Evolutionary conservation across 2,113 vertebrate genomes (phyloP).

Genomic region (Actenoides lindsayi): DNA sequence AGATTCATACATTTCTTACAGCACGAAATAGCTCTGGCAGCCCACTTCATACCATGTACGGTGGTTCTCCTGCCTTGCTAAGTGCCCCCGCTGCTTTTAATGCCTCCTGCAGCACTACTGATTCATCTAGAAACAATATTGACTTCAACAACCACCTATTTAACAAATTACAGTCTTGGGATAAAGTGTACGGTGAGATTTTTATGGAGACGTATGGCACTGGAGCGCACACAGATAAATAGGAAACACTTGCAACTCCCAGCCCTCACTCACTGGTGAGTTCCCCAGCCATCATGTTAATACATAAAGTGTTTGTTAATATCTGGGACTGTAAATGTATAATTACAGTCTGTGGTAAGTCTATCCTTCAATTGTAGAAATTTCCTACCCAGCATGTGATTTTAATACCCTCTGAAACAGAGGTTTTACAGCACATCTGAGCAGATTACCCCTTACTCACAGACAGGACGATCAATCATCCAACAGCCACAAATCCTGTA

Average conservation of each 20-base stretch:
- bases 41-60: accelerated
- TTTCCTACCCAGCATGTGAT: slow-evolving; percentile 20
- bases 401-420: slow-evolving; percentile 40
- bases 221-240: neutral
- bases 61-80: neutral
- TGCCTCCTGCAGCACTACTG: neutral
- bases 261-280: neutral
- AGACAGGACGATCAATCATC: slow-evolving; percentile 15
- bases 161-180: neutral
- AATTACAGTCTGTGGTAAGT: slow-evolving; percentile 32
- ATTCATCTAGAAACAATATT: neutral
- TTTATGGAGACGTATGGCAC: neutral
- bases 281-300: neutral
- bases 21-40: neutral
- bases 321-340: slow-evolving; percentile 27
- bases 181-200: neutral
- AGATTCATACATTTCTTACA: neutral
- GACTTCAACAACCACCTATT: neutral
- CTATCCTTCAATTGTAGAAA: slow-evolving; percentile 24
- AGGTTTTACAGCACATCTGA: slow-evolving; percentile 27
- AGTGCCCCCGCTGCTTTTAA: neutral
- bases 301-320: slow-evolving; percentile 3
- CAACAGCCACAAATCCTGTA: neutral
- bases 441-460: neutral
- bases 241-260: neutral